A percentile compares a stretch with the other conserved stretches of the same genome.
Evolutionary conservation across 2,888 invertebrate species (phyloP).

Genomic region (Ryuthela nishihirai): DNA sequence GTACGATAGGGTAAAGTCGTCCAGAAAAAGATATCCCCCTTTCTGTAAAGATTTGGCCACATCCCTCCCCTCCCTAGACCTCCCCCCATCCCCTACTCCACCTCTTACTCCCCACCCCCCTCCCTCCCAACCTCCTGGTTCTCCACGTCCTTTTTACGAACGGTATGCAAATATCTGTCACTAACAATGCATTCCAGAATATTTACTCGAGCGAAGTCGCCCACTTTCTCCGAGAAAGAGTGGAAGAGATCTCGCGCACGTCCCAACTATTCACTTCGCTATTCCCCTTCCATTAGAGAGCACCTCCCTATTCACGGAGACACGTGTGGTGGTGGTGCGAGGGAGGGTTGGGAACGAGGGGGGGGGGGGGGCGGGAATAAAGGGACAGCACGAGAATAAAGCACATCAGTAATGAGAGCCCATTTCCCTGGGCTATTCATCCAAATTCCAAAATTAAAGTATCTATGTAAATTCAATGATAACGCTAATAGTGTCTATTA

Average conservation of each 20-base stretch:
- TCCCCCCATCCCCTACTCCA: background rate
- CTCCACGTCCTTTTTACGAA: conserved; percentile 5
- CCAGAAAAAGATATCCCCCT: too few species aligned
- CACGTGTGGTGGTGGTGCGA: background rate
- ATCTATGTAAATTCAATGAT: background rate
- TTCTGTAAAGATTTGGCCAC: too few species aligned
- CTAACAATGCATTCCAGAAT: conserved; percentile 35
- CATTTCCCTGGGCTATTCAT: background rate
- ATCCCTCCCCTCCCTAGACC: conserved; percentile 2
- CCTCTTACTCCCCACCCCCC: conserved; percentile 3
- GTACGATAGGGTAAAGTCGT: too few species aligned
- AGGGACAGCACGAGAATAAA: background rate
- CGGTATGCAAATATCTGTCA: conserved; percentile 32
- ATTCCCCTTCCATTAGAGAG: conserved; percentile 1
- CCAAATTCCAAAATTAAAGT: background rate
- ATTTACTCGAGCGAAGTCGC: conserved; percentile 26
- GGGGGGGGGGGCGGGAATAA: background rate
- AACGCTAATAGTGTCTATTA: background rate
- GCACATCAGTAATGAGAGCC: background rate
- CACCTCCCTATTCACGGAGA: too few species aligned
- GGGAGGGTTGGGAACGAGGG: background rate
- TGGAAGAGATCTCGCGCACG: too few species aligned
- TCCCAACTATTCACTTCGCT: conserved; percentile 1
- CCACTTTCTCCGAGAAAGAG: too few species aligned
- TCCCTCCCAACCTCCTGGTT: background rate